These are phyloP conservation scores for Thamnaconus septentrionalis DNA, from an alignment of 2,113 vertebrate species.

Conservation along the genomic window DNA sequence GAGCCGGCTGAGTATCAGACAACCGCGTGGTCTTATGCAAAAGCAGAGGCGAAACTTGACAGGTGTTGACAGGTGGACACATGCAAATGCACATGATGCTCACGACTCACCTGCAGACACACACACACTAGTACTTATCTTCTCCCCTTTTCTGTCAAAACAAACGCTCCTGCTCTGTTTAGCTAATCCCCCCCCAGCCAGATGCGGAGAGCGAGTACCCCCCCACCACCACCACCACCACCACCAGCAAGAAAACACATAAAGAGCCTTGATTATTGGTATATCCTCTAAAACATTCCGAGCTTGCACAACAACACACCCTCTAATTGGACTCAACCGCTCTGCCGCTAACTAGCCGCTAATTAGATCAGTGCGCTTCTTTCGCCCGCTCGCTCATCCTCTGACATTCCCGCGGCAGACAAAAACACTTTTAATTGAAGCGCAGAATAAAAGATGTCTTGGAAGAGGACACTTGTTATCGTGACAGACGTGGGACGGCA, in stretches of 20 bases:
- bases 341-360: conserved; percentile 73
- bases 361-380: conserved; percentile 71
- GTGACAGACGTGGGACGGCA: not conserved
- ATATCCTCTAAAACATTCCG: conserved; percentile 44
- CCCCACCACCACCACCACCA: not conserved
- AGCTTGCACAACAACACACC: conserved; percentile 43
- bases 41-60: not conserved
- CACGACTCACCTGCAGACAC: conserved; percentile 17
- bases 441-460: conserved; percentile 6
- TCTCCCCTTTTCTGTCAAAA: conserved; percentile 14
- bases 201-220: not conserved
- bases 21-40: conserved; percentile 43
- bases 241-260: conserved; percentile 41
- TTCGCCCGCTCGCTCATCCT: conserved; percentile 45
- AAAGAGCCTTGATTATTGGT: conserved; percentile 58
- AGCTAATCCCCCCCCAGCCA: conserved; percentile 41
- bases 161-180: conserved; percentile 42
- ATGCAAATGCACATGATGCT: conserved; percentile 15
- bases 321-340: conserved; percentile 70
- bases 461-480: not conserved
- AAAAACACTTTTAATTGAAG: conserved; percentile 42
- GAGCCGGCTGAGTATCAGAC: conserved; percentile 60
- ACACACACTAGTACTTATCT: conserved; percentile 9
- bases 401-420: conserved; percentile 55
- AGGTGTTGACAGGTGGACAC: conserved; percentile 7